Conservation (phyloP, 2,113 vertebrate species). For the Tapirus terrestris region DNA sequence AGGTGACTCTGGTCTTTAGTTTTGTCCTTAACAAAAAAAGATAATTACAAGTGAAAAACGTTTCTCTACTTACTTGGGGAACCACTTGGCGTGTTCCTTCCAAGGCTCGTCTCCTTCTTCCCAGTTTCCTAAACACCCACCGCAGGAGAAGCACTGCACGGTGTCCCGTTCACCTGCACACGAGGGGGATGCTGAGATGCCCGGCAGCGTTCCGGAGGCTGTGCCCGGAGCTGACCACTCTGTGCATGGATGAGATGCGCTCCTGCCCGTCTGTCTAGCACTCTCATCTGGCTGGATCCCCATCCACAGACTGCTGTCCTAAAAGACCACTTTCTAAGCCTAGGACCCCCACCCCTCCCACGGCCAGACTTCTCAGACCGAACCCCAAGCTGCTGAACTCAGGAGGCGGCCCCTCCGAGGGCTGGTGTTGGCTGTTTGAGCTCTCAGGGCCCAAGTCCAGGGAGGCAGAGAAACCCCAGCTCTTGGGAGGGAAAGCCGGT, state of each 20-base stretch:
- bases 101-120: constrained; percentile 94
- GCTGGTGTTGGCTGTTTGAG: not conserved
- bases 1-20: not conserved
- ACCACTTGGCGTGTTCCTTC: constrained; percentile 97
- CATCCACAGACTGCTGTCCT: not conserved
- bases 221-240: not conserved
- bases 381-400: not conserved
- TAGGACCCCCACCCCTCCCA: too few species aligned
- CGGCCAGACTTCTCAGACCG: not conserved
- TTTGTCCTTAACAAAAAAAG: not conserved
- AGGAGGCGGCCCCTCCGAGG: too few species aligned
- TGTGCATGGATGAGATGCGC: not conserved
- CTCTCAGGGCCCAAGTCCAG: not conserved
- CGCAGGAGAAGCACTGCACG: constrained; percentile 95
- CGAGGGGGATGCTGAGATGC: not conserved
- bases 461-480: not conserved
- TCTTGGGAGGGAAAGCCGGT: too few species aligned
- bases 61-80: constrained; percentile 90
- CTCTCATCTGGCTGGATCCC: not conserved
- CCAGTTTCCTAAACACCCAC: constrained; percentile 94
- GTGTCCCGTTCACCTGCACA: constrained; percentile 89
- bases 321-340: not conserved
- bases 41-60: not conserved
- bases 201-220: not conserved
- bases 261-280: not conserved